Base-by-base conservation (phyloP, 2,888 invertebrate genomes). In the Rhabditophanes sp. region DNA sequence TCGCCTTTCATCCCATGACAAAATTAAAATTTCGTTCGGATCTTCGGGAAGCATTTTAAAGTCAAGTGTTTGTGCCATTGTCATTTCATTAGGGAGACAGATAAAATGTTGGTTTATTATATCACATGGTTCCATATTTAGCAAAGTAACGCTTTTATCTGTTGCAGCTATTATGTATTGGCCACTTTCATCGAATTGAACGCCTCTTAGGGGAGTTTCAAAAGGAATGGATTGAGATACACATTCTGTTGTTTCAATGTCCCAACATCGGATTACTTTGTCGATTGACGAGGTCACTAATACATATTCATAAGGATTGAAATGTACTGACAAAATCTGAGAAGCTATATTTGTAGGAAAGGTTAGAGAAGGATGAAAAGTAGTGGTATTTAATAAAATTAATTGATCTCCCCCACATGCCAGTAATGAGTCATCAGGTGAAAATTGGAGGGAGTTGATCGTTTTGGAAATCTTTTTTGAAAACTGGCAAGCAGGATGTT, bases 221-320 rank as follows among this genome's bases (percentile, higher is more conserved):
- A 48, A 29, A 8, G 50, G 33, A 3, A 50, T 28, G 15, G 33
- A 26, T 27, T 46, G 46, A 3, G 46, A 32, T 8, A 46, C 32
- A 23, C 46, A 46, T 19, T 46, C 46, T 2, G 33, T 15, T 6
- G 46, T 50, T 17, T 46, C 46, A 7, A 46, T 32, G 25, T 46
- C 46, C 41, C 39, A 51, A 17, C 45, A 50, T 2, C 48, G 31
- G 16, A 51, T 38, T n/a, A 47, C 20, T 11, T 37, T 31, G 30
- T 46, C 46, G 15, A 39, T 37, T 24, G 31, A 26, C 15, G 32
- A 28, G 7, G 39, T 46, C 9, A 35, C 45, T 12, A 46, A 20
- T 8, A 50, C 19, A 22, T 34, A 46, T 25, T 46, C 50, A 2
- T 30, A 24, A 11, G 46, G 46, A 26, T 50, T 50, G 25, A 50